Evolutionary conservation across 2,113 vertebrate genomes (phyloP).

Genomic region (Ursus arctos): DNA sequence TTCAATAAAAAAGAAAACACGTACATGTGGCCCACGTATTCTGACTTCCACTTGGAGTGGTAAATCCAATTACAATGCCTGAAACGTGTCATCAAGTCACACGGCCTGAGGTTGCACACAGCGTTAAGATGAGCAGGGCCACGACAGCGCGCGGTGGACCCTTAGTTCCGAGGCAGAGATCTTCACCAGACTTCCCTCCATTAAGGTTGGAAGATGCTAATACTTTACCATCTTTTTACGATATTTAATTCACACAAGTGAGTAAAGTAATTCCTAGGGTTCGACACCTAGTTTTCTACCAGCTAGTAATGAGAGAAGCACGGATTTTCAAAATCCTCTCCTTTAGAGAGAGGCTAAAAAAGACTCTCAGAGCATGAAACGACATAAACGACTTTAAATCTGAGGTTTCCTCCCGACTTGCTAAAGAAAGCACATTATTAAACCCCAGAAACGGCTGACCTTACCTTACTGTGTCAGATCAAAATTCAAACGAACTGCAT

Average conservation of each 20-base stretch:
- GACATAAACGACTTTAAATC: background rate
- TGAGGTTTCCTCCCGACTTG: background rate
- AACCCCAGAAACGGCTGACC: background rate
- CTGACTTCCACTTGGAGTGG: background rate
- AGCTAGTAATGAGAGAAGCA: background rate
- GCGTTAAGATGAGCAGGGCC: background rate
- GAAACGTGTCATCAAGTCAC: background rate
- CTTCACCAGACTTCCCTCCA: background rate
- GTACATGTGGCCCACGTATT: background rate
- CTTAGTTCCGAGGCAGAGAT: background rate
- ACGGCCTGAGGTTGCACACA: background rate
- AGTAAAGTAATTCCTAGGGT: background rate
- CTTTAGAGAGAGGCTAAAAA: background rate
- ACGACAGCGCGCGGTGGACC: background rate
- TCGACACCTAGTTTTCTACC: background rate
- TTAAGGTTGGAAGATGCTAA: background rate
- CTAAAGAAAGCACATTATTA: conserved; percentile 38
- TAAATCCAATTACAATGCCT: background rate
- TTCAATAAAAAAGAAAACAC: background rate
- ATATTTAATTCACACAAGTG: background rate
- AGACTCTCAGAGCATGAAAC: conserved; percentile 19
- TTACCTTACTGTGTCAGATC: background rate
- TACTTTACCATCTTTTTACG: background rate
- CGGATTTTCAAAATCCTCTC: background rate
- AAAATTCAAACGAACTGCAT: background rate